These are phyloP conservation scores for Hemiscyllium ocellatum DNA, from an alignment of 2,113 vertebrate genomes.

Conservation along the genomic window DNA sequence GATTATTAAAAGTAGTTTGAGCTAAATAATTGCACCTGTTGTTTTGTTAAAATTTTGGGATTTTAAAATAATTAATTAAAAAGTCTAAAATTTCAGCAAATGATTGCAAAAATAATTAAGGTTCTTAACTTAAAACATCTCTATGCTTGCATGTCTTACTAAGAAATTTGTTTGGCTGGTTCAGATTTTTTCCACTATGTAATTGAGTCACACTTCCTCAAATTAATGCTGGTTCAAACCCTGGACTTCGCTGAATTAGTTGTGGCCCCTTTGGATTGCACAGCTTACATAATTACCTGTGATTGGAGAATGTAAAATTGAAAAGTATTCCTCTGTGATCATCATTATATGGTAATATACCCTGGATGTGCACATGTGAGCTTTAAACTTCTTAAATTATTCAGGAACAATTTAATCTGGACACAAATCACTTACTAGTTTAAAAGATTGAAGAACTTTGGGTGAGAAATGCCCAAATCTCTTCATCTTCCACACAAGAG, in stretches of 20 bases:
- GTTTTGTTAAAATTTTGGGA: not conserved
- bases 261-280: not conserved
- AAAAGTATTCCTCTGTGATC: not conserved
- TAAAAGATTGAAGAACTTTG: not conserved
- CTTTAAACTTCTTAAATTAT: not conserved
- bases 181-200: not conserved
- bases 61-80: not conserved
- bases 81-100: not conserved
- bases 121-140: not conserved
- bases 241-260: not conserved
- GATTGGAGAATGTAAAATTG: slow-evolving; percentile 14
- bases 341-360: not conserved
- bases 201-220: not conserved
- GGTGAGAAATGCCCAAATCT: not conserved
- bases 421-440: not conserved
- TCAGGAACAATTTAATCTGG: not conserved
- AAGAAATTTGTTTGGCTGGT: not conserved
- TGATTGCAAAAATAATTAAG: not conserved
- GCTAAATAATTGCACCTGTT: not conserved
- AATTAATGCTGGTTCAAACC: slow-evolving; percentile 3
- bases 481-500: not conserved
- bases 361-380: not conserved
- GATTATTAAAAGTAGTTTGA: slow-evolving; percentile 12
- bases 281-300: slow-evolving; percentile 13
- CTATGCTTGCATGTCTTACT: not conserved